Percentiles rank a stretch among this genome's conserved stretches.
Conservation (phyloP, 2,113 vertebrate genomes). For the Urocynchramus pylzowi region DNA sequence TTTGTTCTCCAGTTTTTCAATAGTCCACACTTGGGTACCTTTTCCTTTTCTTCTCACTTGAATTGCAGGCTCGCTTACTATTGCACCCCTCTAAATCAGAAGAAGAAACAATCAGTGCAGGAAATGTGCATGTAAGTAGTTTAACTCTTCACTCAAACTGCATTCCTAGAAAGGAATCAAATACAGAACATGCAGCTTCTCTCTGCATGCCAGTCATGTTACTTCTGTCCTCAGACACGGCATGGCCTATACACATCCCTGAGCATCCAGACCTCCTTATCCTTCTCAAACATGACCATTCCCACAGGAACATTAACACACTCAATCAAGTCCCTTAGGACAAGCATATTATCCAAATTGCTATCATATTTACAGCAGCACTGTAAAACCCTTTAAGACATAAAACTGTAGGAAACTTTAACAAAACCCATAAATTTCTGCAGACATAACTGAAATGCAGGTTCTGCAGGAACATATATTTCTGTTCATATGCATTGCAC, state of each 20-base stretch:
- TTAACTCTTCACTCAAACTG: not conserved
- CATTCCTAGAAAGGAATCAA: not conserved
- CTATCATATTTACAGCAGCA: not conserved
- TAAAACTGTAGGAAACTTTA: not conserved
- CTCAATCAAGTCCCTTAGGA: not conserved
- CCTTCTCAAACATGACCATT: not conserved
- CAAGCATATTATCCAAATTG: not conserved
- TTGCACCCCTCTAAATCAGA: constrained; percentile 84
- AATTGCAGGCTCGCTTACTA: constrained; percentile 96
- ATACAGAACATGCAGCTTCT: not conserved
- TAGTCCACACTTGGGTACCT: constrained; percentile 94
- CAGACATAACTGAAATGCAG: not conserved
- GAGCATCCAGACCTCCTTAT: not conserved
- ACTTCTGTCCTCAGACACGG: not conserved
- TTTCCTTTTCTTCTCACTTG: constrained; percentile 91
- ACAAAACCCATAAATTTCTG: not conserved
- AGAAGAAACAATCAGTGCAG: not conserved
- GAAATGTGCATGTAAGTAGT: not conserved
- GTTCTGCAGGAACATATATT: not conserved
- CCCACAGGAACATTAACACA: not conserved
- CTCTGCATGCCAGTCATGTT: not conserved
- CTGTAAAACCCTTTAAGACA: not conserved
- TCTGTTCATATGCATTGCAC: not conserved
- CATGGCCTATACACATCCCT: not conserved
- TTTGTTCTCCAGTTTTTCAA: constrained; percentile 97